Percentiles rank a stretch among this genome's conserved stretches.
Conservation (phyloP, 2,797 vertebrate species). For the Oophaga sylvatica region DNA sequence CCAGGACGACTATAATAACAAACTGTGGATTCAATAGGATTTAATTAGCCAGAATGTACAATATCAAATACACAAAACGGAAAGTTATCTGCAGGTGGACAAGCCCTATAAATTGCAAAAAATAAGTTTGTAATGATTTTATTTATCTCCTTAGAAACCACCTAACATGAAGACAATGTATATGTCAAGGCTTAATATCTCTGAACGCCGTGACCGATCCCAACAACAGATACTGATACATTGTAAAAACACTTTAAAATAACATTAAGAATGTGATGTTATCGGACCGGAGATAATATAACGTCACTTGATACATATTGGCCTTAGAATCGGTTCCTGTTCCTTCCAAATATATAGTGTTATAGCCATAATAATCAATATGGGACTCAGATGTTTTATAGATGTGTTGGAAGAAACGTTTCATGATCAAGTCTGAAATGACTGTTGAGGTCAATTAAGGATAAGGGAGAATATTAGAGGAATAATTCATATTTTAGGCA, state of each 20-base stretch:
- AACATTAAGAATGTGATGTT: slow-evolving; percentile 22
- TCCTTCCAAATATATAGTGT: slow-evolving; percentile 31
- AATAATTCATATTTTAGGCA: neutral
- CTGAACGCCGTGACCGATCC: neutral
- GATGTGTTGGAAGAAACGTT: neutral
- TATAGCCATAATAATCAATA: slow-evolving; percentile 33
- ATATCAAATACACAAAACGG: neutral
- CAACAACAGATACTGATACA: neutral
- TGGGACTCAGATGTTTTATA: slow-evolving; percentile 25
- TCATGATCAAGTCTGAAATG: neutral
- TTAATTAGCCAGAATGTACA: neutral
- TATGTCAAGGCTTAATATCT: neutral
- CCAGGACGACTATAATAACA: slow-evolving; percentile 10
- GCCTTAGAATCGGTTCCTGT: neutral
- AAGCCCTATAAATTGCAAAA: neutral
- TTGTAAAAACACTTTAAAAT: neutral
- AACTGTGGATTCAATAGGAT: neutral
- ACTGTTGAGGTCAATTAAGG: neutral
- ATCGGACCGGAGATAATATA: slow-evolving; percentile 22
- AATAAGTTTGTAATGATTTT: neutral
- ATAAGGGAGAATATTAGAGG: neutral
- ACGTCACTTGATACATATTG: slow-evolving; percentile 34
- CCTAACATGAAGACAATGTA: neutral
- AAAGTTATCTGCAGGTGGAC: slow-evolving; percentile 10
- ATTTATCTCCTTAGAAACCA: neutral